Evolutionary conservation across 2,797 vertebrate genomes (phyloP), one percentile per base, ranked within the genome.

Genomic region (Austrolebias charrua): DNA sequence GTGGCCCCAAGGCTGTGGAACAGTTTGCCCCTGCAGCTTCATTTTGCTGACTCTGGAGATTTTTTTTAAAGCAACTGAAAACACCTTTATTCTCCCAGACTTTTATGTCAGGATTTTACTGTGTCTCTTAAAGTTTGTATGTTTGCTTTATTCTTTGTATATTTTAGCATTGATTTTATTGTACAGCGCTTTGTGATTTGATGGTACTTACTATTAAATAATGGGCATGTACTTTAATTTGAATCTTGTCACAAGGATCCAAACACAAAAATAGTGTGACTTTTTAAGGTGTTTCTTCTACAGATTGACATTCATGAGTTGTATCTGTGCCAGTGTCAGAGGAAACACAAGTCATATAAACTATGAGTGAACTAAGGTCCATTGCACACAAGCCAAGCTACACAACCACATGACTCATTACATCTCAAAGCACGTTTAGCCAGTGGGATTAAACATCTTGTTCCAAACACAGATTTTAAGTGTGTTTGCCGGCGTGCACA

Each of bases 401-500:
- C 28, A 54, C 56, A 31, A 11, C 50, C 40, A 48, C 54, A 2
- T 40, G 12, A 16, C 28, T 45, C 48, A 66, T 47, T 42, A 53
- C 47, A 45, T 71, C 70, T 71, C 56, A 67, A 67, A 31, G 38
- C 44, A 16, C 55, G 33, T 76, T 69, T 63, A 62, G 49, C 51
- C 55, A 43, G 69, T 6, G 20, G 74, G 69, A 61, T 58, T 38
- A 79, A 76, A 78, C 69, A 73, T 67, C 63, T 47, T 49, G 28
- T 64, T 51, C 75, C 46, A 67, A 53, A 31, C 12, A 69, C 53
- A 11, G 71, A 47, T 65, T 76, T 51, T 66, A 15, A 9, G 3
- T 50, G 11, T 63, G 66, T 71, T 84, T 83, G 75, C 54, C 77
- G 75, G 83, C 43, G 53, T 79, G 75, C 59, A 75, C 19, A 76